phyloP scores from a whole-genome alignment of 2,113 vertebrate species.

The Motacilla alba region DNA sequence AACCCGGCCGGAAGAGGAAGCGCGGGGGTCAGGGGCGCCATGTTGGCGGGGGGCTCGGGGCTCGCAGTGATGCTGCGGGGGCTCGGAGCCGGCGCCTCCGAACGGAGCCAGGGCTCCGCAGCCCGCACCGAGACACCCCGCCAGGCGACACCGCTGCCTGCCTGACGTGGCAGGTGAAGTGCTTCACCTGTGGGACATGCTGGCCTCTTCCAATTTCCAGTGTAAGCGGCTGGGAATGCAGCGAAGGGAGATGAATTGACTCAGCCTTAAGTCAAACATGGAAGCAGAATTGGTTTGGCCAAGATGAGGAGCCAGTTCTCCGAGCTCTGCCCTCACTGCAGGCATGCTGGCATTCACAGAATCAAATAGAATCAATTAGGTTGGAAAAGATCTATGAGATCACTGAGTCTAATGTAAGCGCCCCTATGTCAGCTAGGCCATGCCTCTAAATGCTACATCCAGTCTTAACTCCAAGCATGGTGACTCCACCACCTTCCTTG shows the following conservation, averaged over 20 bases:
- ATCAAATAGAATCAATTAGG: too few relatives aligned
- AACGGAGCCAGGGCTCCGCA: rapidly evolving
- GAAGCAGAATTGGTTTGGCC: background rate
- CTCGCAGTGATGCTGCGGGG: rapidly evolving
- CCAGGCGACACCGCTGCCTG: rapidly evolving
- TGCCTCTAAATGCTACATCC: background rate
- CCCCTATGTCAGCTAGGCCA: background rate
- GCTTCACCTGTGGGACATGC: rapidly evolving
- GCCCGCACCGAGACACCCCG: rapidly evolving
- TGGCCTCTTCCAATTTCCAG: background rate
- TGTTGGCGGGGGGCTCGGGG: background rate
- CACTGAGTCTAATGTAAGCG: background rate
- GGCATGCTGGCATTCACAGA: background rate
- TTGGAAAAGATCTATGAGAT: background rate
- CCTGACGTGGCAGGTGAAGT: rapidly evolving
- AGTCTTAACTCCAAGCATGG: background rate
- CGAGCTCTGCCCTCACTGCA: rapidly evolving
- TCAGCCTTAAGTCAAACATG: rapidly evolving
- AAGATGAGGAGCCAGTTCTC: background rate
- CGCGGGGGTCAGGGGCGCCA: background rate
- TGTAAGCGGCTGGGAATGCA: too few relatives aligned
- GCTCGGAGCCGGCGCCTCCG: rapidly evolving
- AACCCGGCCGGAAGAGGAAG: constrained; percentile 60
- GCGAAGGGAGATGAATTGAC: background rate
- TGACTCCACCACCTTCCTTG: background rate